These are phyloP conservation scores for Podarcis cretensis DNA, from an alignment of 2,113 vertebrate species.

Conservation along the genomic window DNA sequence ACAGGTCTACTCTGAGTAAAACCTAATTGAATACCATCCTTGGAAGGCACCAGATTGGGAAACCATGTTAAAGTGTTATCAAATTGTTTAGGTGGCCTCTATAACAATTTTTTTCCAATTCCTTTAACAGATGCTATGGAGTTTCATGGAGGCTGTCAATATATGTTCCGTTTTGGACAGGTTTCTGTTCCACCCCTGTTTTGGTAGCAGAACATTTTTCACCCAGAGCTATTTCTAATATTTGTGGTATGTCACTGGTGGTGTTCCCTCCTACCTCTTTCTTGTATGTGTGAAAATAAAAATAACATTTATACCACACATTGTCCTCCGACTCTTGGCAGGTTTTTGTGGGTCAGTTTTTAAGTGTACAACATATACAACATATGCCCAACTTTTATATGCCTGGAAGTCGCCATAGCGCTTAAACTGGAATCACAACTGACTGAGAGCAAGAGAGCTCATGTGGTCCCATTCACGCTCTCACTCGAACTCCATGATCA, in stretches of 20 bases:
- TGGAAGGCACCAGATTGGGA: no score
- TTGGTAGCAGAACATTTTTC: not conserved
- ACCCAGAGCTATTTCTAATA: not conserved
- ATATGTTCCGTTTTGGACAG: not conserved
- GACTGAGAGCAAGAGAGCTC: not conserved
- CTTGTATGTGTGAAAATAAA: not conserved
- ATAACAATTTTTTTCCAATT: no score
- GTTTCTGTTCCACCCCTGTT: no score
- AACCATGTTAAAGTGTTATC: no score
- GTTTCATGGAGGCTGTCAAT: not conserved
- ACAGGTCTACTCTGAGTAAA: no score
- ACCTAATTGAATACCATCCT: no score
- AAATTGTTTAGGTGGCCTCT: no score
- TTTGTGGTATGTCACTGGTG: not conserved
- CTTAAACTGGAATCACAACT: not conserved
- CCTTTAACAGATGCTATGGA: not conserved
- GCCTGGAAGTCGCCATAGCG: not conserved
- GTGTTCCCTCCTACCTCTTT: not conserved
- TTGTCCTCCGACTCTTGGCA: not conserved
- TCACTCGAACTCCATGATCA: not conserved
- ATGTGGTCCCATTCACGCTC: not conserved
- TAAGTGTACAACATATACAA: not conserved
- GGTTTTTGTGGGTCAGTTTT: no score
- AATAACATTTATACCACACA: not conserved
- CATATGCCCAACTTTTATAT: not conserved